Conservation (phyloP, 1,140 invertebrate species). For the Ridgeia piscesae region DNA sequence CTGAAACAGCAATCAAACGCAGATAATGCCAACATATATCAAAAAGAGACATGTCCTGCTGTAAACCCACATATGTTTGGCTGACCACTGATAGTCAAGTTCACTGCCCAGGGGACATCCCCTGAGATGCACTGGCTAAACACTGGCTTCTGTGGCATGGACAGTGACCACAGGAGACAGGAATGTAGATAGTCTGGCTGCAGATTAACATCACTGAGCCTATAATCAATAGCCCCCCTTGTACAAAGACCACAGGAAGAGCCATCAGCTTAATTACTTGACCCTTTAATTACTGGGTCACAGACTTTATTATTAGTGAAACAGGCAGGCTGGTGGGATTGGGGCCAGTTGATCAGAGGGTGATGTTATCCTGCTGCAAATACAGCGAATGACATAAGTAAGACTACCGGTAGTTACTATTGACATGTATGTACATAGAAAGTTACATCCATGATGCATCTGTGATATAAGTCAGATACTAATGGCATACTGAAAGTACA, state of each 20-base stretch:
- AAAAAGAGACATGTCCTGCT: background rate
- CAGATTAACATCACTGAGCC: background rate
- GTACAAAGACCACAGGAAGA: background rate
- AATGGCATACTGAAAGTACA: background rate
- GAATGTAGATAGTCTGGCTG: background rate
- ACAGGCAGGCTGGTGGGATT: background rate
- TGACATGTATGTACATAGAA: background rate
- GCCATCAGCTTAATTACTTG: background rate
- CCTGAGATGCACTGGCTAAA: background rate
- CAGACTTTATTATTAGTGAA: background rate
- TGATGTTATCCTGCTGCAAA: no score
- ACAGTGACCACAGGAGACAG: background rate
- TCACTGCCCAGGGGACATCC: background rate
- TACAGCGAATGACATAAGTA: no score
- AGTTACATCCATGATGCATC: background rate
- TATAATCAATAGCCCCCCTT: background rate
- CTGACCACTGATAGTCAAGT: background rate
- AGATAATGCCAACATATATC: background rate
- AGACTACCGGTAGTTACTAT: no score
- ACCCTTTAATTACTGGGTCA: background rate
- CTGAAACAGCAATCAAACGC: background rate
- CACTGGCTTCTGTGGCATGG: background rate
- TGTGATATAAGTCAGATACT: background rate
- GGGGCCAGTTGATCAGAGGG: no score
- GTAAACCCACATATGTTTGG: background rate